phyloP scores from a whole-genome alignment of 1,140 invertebrate species.

The Rhopalosiphum padi region DNA sequence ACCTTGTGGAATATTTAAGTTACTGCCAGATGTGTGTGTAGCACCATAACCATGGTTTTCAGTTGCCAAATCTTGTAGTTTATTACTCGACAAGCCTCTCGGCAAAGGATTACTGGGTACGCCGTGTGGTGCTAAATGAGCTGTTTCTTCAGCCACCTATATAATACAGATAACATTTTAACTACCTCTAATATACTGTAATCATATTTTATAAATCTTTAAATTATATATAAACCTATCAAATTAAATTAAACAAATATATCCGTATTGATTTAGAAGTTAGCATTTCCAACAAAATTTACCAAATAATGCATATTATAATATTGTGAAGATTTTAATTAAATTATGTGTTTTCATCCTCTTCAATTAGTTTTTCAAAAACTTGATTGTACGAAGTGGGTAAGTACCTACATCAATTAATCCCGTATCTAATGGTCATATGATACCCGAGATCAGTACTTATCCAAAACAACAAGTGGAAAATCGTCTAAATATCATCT shows the following conservation, averaged over 20 bases:
- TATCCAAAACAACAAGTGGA: background rate
- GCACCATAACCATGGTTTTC: conserved; percentile 74
- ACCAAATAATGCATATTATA: background rate
- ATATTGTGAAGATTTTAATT: background rate
- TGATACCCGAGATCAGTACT: background rate
- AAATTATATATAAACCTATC: background rate
- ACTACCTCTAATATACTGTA: background rate
- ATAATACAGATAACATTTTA: background rate
- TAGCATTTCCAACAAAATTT: background rate
- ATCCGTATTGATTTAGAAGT: background rate
- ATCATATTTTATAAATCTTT: background rate
- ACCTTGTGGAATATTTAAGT: conserved; percentile 52
- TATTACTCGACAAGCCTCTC: conserved; percentile 82
- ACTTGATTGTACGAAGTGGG: background rate
- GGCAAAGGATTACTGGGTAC: conserved; percentile 94
- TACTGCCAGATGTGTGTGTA: conserved; percentile 60
- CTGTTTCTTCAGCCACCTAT: conserved; percentile 79
- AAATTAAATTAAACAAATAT: background rate
- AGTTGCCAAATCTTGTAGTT: conserved; percentile 76
- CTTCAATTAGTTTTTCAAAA: background rate
- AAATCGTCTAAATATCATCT: background rate
- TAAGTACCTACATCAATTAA: background rate
- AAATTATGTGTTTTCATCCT: background rate
- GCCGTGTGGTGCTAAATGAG: conserved; percentile 91
- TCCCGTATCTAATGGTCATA: background rate